Evolutionary conservation across 2,797 vertebrate genomes (phyloP).

Genomic region (Spheniscus humboldti): DNA sequence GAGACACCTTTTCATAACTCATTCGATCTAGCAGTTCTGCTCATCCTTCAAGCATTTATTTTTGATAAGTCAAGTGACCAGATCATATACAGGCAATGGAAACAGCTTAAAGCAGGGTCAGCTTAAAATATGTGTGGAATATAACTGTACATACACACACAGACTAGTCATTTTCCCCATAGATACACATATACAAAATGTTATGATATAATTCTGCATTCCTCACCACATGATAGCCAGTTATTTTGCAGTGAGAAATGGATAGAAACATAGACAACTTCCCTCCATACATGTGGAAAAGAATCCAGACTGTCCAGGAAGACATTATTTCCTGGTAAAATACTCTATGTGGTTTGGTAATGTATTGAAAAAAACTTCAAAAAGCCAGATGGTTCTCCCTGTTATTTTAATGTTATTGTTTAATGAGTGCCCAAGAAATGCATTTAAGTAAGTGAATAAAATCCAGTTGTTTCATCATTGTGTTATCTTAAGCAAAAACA

Average conservation of each 20-base stretch:
- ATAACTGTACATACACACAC: neutral
- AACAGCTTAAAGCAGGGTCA: neutral
- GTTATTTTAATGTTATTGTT: conserved; percentile 54
- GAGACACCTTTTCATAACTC: neutral
- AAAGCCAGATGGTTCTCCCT: conserved; percentile 66
- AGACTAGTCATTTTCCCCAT: accelerated
- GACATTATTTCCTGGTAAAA: conserved; percentile 61
- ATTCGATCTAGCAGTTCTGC: neutral
- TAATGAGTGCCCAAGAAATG: conserved; percentile 62
- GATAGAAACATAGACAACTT: conserved; percentile 7
- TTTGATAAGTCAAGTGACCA: neutral
- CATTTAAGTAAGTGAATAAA: conserved; percentile 55
- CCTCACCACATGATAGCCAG: neutral
- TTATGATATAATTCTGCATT: neutral
- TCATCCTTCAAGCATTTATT: neutral
- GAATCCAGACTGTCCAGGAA: conserved; percentile 39
- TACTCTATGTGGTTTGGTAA: conserved; percentile 59
- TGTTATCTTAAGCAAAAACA: conserved; percentile 67
- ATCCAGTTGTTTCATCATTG: conserved; percentile 58
- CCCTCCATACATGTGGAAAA: conserved; percentile 23
- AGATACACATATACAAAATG: neutral
- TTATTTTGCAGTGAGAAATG: conserved; percentile 35
- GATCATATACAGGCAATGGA: neutral
- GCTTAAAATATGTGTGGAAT: neutral
- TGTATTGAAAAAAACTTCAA: conserved; percentile 53